A percentile compares a stretch with the other conserved stretches of the same genome.
Evolutionary conservation across 1,140 invertebrate genomes (phyloP).

Genomic region (Teleogryllus occipitalis): DNA sequence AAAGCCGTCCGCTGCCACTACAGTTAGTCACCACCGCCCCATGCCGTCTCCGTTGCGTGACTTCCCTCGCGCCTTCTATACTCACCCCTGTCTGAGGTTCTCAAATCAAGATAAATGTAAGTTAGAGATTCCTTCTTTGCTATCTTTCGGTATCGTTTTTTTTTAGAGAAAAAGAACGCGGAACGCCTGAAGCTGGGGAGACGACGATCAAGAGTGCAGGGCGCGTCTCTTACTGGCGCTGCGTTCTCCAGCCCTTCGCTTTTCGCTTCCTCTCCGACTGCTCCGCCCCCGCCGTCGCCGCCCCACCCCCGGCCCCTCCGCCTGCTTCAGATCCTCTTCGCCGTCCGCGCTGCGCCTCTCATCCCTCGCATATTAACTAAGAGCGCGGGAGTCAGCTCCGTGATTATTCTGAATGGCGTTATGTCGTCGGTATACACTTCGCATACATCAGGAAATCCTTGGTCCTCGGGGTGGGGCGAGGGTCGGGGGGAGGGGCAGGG

Average conservation of each 20-base stretch:
- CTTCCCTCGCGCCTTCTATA: background rate
- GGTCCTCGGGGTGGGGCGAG: no score
- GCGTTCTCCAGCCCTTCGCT: background rate
- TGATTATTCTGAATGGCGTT: constrained; percentile 4
- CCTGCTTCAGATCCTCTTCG: background rate
- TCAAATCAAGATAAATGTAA: constrained; percentile 6
- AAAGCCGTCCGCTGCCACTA: background rate
- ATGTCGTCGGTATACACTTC: background rate
- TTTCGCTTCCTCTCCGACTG: background rate
- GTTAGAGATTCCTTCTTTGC: background rate
- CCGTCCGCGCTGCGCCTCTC: background rate
- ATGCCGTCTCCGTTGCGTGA: background rate
- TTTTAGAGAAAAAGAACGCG: background rate
- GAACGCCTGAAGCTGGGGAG: background rate
- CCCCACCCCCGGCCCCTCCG: no score
- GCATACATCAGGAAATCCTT: background rate
- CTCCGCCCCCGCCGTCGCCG: background rate
- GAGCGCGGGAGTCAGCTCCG: background rate
- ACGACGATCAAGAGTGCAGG: background rate
- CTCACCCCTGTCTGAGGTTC: background rate
- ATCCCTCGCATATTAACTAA: background rate
- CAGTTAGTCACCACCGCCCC: no score
- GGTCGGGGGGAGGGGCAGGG: no score
- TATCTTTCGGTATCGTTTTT: background rate
- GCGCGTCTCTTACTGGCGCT: background rate